Evolutionary conservation across 2,113 vertebrate genomes (phyloP), one percentile per base, ranked within the genome.

Genomic region (Neolamprologus fasciatus): DNA sequence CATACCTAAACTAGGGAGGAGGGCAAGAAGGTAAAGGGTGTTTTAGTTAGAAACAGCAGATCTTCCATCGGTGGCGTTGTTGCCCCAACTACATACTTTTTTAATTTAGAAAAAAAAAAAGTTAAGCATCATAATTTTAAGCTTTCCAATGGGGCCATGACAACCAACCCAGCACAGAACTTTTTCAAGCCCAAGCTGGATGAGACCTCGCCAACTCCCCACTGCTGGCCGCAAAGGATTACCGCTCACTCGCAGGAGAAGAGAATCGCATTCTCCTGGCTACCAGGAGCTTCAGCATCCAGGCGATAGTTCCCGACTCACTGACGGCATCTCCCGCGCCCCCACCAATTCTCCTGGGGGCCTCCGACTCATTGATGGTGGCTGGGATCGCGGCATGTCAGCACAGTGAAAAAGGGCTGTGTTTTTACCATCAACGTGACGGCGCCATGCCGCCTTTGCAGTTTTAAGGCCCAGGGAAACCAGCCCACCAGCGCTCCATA

Each of bases 1-100:
- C 51, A 21, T 11, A 54, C n/a, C 51, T 54, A 54, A 54, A 21
- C 9, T 21, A 54, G 3, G 1, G 51, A 54, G 51, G 51, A 54
- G 10, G 3, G 3, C 3, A 0, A 54, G n/a, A 54, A 21, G 51
- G 9, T 0, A 54, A 21, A 54, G n/a, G n/a, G 0, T 21, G 51
- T 54, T 54, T 54, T 54, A 54, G 1, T 21, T 54, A 54, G 51
- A 54, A 54, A 54, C 51, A 54, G 51, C n/a, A 54, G 21, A 7
- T 54, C n/a, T 54, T 54, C n/a, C n/a, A 54, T 21, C 1, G 10
- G n/a, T 54, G n/a, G n/a, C 0, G 3, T 54, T 54, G n/a, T 54
- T 54, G 51, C 51, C n/a, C 51, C 51, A 54, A 54, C 5, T 54
- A 21, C 51, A 21, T 54, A 54, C 53, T 54, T 54, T 54, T 54